Percentiles rank a stretch among this genome's conserved stretches.
Evolutionary conservation across 1,140 invertebrate genomes (phyloP).

Genomic region (Stegodyphus mimosarum): DNA sequence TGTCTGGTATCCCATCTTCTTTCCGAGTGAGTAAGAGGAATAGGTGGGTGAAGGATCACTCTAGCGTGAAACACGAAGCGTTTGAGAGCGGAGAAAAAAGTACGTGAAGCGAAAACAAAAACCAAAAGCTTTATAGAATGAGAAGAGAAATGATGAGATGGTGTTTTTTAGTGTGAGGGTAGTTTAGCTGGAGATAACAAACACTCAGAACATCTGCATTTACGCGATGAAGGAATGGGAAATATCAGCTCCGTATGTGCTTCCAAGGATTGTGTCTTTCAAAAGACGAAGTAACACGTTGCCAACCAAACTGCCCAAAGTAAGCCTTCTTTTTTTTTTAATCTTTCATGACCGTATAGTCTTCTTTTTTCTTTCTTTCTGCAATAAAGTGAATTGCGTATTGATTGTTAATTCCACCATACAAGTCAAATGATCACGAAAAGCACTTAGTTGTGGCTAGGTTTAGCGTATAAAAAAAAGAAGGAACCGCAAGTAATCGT

Average conservation of each 20-base stretch:
- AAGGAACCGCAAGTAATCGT: too few species aligned
- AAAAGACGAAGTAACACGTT: conserved; percentile 34
- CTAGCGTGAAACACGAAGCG: conserved; percentile 26
- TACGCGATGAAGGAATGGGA: conserved; percentile 46
- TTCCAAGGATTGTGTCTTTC: conserved; percentile 22
- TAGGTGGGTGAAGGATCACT: background rate
- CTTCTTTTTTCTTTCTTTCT: too few species aligned
- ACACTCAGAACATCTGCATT: too few species aligned
- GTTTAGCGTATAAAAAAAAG: too few species aligned
- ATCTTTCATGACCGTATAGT: too few species aligned
- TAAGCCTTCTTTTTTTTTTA: background rate
- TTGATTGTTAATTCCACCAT: too few species aligned
- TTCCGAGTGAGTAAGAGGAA: background rate
- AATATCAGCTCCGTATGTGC: conserved; percentile 27
- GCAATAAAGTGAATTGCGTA: too few species aligned
- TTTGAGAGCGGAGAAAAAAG: background rate
- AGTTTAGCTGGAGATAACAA: background rate
- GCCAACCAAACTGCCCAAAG: conserved; percentile 26
- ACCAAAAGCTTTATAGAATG: background rate
- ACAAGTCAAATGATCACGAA: too few species aligned
- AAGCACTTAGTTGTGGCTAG: too few species aligned
- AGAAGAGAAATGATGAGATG: background rate
- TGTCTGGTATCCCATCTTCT: background rate
- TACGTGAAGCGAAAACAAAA: conserved; percentile 10
- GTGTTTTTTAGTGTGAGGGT: background rate